These are phyloP conservation scores for Tyto alba DNA, from an alignment of 2,113 vertebrate species.

Conservation along the genomic window DNA sequence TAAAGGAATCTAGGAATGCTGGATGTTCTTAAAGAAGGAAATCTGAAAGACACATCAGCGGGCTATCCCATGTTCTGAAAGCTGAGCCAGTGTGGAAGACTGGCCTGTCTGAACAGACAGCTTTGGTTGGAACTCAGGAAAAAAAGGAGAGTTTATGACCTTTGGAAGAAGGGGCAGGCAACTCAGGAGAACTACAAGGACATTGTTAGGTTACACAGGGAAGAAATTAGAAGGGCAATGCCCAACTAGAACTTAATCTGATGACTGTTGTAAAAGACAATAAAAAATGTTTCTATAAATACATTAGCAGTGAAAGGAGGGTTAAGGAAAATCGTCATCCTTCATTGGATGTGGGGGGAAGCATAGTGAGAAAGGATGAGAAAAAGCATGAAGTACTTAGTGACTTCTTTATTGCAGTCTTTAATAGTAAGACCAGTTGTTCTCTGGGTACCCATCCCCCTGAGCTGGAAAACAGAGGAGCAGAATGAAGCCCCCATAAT, in stretches of 20 bases:
- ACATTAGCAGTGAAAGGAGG: background rate
- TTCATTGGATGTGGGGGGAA: background rate
- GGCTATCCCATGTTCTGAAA: background rate
- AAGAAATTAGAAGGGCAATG: background rate
- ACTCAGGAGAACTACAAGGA: background rate
- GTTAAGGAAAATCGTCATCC: no score
- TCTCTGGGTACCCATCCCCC: no score
- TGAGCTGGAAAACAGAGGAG: background rate
- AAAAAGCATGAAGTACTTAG: background rate
- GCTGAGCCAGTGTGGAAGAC: background rate
- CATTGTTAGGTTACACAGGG: background rate
- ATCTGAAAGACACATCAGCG: background rate
- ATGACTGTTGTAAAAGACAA: background rate
- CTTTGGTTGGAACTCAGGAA: background rate
- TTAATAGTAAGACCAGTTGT: background rate
- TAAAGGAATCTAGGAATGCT: background rate
- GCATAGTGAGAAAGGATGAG: background rate
- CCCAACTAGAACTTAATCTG: background rate
- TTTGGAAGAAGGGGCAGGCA: background rate
- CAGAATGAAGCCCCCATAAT: background rate
- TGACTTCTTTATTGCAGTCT: background rate
- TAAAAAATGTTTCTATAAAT: background rate
- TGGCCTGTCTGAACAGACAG: background rate
- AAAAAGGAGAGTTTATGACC: background rate
- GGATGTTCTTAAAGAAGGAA: background rate